phyloP scores from a whole-genome alignment of 2,113 vertebrate species.

The sheep (Ovis aries) region ARS-UI_Ramb_v3.0 NC_056071.1:20524501-20525000 shows the following conservation, averaged over 20 bases:
- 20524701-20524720: background rate
- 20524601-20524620: constrained; percentile 92
- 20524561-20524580: constrained; percentile 87
- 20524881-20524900: background rate
- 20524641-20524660: rapidly evolving
- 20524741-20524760: constrained; percentile 65
- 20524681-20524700: background rate
- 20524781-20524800: constrained; percentile 92
- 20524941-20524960: background rate
- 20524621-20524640: constrained; percentile 80
- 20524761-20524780: constrained; percentile 76
- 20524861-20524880: constrained; percentile 30
- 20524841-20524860: constrained; percentile 58
- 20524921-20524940: rapidly evolving
- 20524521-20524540: rapidly evolving
- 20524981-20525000: background rate
- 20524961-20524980: rapidly evolving
- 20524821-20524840: constrained; percentile 87
- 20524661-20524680: background rate
- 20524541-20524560: background rate
- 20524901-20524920: background rate
- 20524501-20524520: background rate
- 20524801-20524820: constrained; percentile 91
- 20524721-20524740: background rate
- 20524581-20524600: constrained; percentile 92